These are phyloP conservation scores for Koerneria pararmatus DNA, from an alignment of 2,888 invertebrate species.

Conservation along the genomic window DNA sequence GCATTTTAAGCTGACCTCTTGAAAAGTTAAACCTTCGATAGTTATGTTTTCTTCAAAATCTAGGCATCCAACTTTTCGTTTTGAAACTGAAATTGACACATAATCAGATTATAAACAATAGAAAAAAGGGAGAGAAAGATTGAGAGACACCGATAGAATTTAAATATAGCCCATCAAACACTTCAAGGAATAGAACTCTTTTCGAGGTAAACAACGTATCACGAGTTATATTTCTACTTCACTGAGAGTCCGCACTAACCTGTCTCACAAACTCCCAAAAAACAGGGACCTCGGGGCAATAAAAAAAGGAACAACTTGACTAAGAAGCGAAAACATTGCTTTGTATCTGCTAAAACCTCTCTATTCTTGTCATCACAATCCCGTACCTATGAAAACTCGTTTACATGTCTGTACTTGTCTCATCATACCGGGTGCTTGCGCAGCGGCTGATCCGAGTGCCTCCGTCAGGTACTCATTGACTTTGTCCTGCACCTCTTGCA, in stretches of 20 bases:
- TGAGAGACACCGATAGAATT: not conserved
- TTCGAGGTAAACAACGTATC: not conserved
- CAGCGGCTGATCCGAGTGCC: constrained; percentile 5
- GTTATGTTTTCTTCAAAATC: not conserved
- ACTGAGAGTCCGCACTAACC: not conserved
- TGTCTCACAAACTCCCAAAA: constrained; percentile 25
- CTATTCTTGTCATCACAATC: too few species aligned
- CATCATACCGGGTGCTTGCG: not conserved
- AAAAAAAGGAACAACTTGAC: too few species aligned
- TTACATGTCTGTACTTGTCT: not conserved
- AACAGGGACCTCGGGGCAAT: constrained; percentile 21
- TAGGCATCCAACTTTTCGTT: not conserved
- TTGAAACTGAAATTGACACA: not conserved
- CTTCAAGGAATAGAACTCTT: not conserved
- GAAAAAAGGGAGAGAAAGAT: too few species aligned
- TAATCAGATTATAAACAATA: not conserved
- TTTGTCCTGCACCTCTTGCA: constrained; percentile 42
- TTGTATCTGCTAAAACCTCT: too few species aligned
- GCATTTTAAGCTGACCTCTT: too few species aligned
- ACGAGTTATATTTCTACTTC: not conserved
- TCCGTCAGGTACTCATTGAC: constrained; percentile 36
- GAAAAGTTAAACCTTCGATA: too few species aligned
- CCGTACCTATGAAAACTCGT: too few species aligned
- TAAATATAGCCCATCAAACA: not conserved
- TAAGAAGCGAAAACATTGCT: too few species aligned